Base-by-base conservation (phyloP, 1,140 invertebrate species). In the Globodera ellingtonae region DNA sequence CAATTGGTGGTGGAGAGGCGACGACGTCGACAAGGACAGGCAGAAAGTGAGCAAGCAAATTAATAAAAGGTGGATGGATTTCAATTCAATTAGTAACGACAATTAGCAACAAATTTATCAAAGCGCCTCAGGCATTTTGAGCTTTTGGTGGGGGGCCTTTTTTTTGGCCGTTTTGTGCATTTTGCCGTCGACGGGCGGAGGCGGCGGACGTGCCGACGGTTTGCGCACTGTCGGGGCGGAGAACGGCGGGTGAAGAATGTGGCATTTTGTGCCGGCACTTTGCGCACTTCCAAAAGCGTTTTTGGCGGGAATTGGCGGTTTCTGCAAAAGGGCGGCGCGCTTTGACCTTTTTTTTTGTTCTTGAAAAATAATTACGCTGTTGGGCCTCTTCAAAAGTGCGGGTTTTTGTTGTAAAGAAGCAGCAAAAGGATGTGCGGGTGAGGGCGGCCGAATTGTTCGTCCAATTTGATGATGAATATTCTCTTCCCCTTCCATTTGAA, bases 171-270 rank as follows among this genome's bases (percentile, higher is more conserved):
- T 56, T 75, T 21, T 77, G 62, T 77, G 24, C 75, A 35, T 52
- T 67, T 77, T 48, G 47, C 66, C 47, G 50, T 67, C 75, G 13
- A 69, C 4, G 47, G 75, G 75, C 18, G 73, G 73, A 0, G 75
- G 75, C 9, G 75, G 75, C 7, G 75, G 75, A 15, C 62, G 59
- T 15, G 75, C 62, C 35, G 62, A 77, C 35, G 75, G 75, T n/a
- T 69, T 77, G 24, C 48, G 65, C 46, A 77, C 24, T 67, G 15
- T 15, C 69, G 75, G 18, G 48, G 21, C 10, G 67, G 21, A 47
- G 5, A 9, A 50, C 10, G 44, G 24, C 6, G 73, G 13, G 65
- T 3, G 46, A 46, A 10, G 18, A 56, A 56, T 75, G 50, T 8
- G 73, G n/a, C 9, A 24, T 15, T 69, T 48, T 8, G 15, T 48